A percentile compares a stretch with the other conserved stretches of the same genome.
These are phyloP conservation scores for Luehdorfia chinensis DNA, from an alignment of 1,140 invertebrate species.

Conservation along the genomic window DNA sequence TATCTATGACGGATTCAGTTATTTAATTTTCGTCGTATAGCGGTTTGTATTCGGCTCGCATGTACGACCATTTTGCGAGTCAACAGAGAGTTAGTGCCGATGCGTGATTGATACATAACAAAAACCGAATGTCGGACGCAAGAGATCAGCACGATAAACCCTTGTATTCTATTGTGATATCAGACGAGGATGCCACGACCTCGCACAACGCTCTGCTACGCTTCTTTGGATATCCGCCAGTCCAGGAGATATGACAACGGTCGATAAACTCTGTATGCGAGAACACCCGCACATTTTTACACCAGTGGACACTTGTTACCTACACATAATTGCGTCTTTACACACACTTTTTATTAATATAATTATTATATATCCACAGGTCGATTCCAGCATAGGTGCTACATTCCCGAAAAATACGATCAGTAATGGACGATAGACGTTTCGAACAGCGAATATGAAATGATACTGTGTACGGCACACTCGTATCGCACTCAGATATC, in stretches of 20 bases:
- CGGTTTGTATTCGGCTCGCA: constrained; percentile 4
- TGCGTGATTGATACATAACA: constrained; percentile 40
- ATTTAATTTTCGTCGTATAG: background rate
- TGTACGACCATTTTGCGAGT: no score
- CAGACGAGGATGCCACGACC: constrained; percentile 27
- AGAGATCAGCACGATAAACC: no score
- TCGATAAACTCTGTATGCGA: constrained; percentile 5
- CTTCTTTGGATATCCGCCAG: constrained; percentile 10
- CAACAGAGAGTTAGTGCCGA: background rate
- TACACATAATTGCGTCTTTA: constrained; percentile 10
- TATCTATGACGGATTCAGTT: constrained; percentile 20
- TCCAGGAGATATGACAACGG: constrained; percentile 8
- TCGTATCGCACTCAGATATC: constrained; percentile 7
- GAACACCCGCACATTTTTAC: constrained; percentile 8
- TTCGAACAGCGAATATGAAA: constrained; percentile 1
- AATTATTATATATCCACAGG: constrained; percentile 6
- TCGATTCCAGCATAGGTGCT: background rate
- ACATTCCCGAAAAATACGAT: constrained; percentile 10
- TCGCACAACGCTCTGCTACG: background rate
- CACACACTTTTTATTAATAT: background rate
- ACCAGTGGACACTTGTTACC: constrained; percentile 1
- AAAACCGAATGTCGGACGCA: constrained; percentile 26
- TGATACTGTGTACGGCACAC: constrained; percentile 1
- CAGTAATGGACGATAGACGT: constrained; percentile 31
- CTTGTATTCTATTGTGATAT: constrained; percentile 26